Conservation (phyloP, 2,888 invertebrate genomes). For the Teinopalpus imperialis region DNA sequence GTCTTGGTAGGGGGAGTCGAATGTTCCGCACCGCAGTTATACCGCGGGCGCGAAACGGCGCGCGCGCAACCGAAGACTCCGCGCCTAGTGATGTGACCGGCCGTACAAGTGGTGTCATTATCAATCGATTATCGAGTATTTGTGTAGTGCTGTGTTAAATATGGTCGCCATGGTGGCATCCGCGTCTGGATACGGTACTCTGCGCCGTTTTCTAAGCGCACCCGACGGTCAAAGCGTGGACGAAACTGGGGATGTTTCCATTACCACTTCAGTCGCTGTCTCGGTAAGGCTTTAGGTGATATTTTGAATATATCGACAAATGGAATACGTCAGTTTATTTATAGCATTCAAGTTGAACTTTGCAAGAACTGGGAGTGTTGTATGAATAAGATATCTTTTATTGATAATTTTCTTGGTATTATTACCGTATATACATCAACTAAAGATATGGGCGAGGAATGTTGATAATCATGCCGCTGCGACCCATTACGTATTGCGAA, state of each 20-base stretch:
- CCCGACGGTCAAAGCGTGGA: constrained; percentile 63
- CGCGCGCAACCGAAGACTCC: constrained; percentile 57
- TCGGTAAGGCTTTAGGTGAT: constrained; percentile 57
- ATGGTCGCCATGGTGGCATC: constrained; percentile 80
- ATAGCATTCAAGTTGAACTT: no score
- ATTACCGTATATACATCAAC: constrained; percentile 31
- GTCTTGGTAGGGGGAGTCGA: constrained; percentile 50
- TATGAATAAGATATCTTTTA: no score
- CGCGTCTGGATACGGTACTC: constrained; percentile 76
- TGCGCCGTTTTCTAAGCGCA: constrained; percentile 75
- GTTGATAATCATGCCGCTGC: constrained; percentile 42
- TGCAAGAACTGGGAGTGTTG: no score
- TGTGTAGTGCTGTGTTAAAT: constrained; percentile 49
- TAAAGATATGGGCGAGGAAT: constrained; percentile 52
- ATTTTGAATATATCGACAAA: no score
- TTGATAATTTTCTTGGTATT: constrained; percentile 16
- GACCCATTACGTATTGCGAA: constrained; percentile 23
- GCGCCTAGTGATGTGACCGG: constrained; percentile 47
- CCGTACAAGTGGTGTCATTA: constrained; percentile 67
- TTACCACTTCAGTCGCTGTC: constrained; percentile 70
- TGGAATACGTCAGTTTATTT: no score
- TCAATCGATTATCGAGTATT: constrained; percentile 43
- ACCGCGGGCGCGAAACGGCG: constrained; percentile 48
- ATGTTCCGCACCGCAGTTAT: constrained; percentile 40
- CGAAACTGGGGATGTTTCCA: constrained; percentile 52